These are phyloP conservation scores for Muschampia plurimacula DNA, from an alignment of 2,888 invertebrate genomes.

Conservation along the genomic window DNA sequence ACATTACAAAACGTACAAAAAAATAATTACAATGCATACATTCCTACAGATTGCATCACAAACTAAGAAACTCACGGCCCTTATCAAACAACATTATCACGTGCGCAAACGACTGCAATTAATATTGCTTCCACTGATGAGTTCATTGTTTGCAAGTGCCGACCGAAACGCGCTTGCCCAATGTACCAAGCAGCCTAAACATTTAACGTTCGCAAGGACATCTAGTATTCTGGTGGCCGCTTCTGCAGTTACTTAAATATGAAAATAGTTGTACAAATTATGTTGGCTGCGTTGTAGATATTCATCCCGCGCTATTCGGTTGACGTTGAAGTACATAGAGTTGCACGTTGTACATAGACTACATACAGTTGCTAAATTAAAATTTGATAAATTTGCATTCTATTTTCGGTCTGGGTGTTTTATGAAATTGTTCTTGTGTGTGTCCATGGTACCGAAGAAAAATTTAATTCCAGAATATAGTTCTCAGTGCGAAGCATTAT, in stretches of 20 bases:
- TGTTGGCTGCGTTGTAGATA: slow-evolving; percentile 15
- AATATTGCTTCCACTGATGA: slow-evolving; percentile 73
- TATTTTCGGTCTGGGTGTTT: too few species aligned
- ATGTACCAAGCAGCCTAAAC: slow-evolving; percentile 58
- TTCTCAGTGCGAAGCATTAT: too few species aligned
- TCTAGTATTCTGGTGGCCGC: slow-evolving; percentile 53
- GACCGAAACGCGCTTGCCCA: slow-evolving; percentile 73
- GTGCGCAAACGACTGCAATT: slow-evolving; percentile 62
- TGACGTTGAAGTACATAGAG: too few species aligned
- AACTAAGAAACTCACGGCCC: slow-evolving; percentile 42
- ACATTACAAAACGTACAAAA: too few species aligned
- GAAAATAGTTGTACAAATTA: slow-evolving; percentile 48
- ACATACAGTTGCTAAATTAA: too few species aligned
- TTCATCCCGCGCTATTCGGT: background rate
- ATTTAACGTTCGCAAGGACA: slow-evolving; percentile 66
- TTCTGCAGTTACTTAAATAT: slow-evolving; percentile 50
- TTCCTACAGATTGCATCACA: slow-evolving; percentile 38
- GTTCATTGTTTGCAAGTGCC: slow-evolving; percentile 78
- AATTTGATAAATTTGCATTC: too few species aligned
- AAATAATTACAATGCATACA: background rate
- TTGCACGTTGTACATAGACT: too few species aligned
- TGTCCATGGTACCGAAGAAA: too few species aligned
- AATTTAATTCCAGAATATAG: too few species aligned
- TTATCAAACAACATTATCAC: slow-evolving; percentile 50
- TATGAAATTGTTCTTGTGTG: too few species aligned